Evolutionary conservation across 2,888 invertebrate species (phyloP), one percentile per base, ranked within the genome.

Genomic region (Drosophila lutescens): DNA sequence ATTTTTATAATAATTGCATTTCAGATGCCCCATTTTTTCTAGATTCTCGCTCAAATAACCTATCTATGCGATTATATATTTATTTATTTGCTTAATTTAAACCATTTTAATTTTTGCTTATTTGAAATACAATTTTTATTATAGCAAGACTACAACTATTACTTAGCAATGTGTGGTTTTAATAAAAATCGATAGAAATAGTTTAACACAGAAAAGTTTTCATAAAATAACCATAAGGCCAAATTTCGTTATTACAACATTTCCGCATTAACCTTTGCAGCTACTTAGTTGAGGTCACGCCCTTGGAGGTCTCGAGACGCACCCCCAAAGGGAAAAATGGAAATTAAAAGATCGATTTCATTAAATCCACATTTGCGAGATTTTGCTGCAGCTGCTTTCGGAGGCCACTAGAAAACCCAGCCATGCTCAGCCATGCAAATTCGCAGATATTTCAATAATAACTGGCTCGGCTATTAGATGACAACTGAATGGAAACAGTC

Each of bases 391-490:
- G 82, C 73, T 65, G 82, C 73, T 65, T 26, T 26, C 8, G 5
- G 10, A 20, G 55, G 5, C 43, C 78, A 71, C 79, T 81, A 59
- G 46, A 86, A 43, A 72, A 71, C 65, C 43, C 57, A 79, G 69
- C 74, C 76, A 80, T 85, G 82, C 82, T 40, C 57, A 79, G 69
- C 74, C 76, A 80, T 85, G 82, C 82, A 83, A 85, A 83, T 83
- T 72, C 62, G 36, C 47, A 58, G 56, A 59, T 60, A 73, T 77
- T 81, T 73, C 36, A 75, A 81, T 78, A 69, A 70, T 74, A 81
- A 78, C 73, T 65, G 61, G 66, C 43, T 49, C 30, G 55, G 44
- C 54, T 60, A 74, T 56, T 70, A 61, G 47, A 59, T 59, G 59
- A 70, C 68, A 72, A 63, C 51, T 70, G 77, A 76, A 78, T 65